Percentiles rank a stretch among this genome's conserved stretches.
phyloP scores from a whole-genome alignment of 2,797 vertebrate genomes.

The Discoglossus pictus region DNA sequence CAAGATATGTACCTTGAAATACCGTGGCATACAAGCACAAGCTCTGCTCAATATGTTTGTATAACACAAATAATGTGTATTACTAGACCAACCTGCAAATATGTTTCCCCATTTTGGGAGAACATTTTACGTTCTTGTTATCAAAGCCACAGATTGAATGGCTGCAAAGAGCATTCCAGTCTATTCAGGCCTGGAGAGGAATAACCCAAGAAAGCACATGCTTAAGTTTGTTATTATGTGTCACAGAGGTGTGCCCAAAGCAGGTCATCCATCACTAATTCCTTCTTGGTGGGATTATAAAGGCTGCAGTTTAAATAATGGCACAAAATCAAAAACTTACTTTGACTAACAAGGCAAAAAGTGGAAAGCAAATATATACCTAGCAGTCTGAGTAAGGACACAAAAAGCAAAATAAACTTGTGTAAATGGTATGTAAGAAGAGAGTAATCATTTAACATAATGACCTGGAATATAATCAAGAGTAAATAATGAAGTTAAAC shows the following conservation, averaged over 20 bases:
- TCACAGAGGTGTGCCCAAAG: not conserved
- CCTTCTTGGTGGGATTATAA: slow-evolving; percentile 7
- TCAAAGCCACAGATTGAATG: no score
- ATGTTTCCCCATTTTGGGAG: no score
- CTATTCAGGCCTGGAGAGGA: not conserved
- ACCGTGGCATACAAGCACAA: no score
- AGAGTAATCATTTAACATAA: slow-evolving; percentile 7
- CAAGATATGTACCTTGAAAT: no score
- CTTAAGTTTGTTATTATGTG: slow-evolving; percentile 6
- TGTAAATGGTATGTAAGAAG: slow-evolving; percentile 17
- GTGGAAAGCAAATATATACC: slow-evolving; percentile 16
- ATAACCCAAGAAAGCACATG: not conserved
- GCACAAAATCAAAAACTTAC: slow-evolving; percentile 19
- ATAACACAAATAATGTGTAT: no score
- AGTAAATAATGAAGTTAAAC: slow-evolving; percentile 18
- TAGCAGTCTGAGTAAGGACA: slow-evolving; percentile 3
- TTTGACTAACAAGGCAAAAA: slow-evolving; percentile 14
- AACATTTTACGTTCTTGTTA: no score
- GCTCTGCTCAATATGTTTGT: no score
- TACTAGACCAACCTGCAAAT: no score
- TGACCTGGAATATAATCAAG: slow-evolving; percentile 8
- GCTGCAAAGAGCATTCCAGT: not conserved
- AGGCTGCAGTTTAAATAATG: slow-evolving; percentile 8
- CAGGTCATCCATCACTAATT: slow-evolving; percentile 1
- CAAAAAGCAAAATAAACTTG: slow-evolving; percentile 29